Conservation (phyloP, 2,113 vertebrate species). For the Saimiri boliviensis region DNA sequence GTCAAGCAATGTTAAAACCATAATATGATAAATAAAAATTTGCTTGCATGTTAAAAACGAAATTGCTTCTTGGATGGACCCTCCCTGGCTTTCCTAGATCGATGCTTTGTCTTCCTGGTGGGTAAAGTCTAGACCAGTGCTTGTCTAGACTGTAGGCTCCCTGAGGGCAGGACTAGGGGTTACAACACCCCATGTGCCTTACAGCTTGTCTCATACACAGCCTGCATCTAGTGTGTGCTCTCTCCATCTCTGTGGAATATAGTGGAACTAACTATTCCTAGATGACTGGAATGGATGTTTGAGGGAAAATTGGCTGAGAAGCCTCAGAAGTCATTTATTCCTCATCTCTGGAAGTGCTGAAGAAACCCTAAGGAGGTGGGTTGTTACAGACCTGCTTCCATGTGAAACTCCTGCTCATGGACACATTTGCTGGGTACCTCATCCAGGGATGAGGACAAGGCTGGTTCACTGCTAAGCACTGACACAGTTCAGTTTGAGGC, state of each 20-base stretch:
- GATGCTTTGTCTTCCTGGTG: background rate
- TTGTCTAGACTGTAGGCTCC: background rate
- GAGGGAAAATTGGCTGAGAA: background rate
- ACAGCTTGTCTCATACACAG: background rate
- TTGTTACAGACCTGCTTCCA: background rate
- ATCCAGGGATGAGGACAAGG: background rate
- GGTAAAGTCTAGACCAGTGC: background rate
- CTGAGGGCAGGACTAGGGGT: background rate
- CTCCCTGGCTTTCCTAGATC: background rate
- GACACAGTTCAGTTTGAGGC: background rate
- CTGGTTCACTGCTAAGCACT: background rate
- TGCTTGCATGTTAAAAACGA: background rate
- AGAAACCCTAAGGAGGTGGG: background rate
- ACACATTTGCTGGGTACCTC: accelerated
- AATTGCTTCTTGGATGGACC: background rate
- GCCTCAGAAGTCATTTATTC: too few relatives aligned
- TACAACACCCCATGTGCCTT: background rate
- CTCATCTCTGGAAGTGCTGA: background rate
- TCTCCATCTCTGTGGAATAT: background rate
- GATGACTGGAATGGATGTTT: background rate
- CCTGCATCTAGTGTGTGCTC: background rate
- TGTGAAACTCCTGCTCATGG: background rate
- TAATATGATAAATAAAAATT: background rate
- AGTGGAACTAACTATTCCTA: background rate
- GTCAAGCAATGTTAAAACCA: background rate